Evolutionary conservation across 2,888 invertebrate genomes (phyloP).

Genomic region (Pegoplata infirma): DNA sequence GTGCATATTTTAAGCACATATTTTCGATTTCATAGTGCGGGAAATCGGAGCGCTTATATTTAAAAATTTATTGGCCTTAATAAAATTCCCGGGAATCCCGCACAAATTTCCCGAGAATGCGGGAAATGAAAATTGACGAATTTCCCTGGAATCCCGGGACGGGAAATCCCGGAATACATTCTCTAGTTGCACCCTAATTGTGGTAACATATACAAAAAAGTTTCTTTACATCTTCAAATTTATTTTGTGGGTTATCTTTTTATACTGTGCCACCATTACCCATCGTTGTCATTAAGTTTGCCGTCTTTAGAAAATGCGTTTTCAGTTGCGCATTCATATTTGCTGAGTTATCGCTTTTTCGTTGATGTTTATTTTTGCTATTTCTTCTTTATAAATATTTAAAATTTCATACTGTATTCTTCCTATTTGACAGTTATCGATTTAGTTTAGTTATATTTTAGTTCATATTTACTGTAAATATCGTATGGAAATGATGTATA

Average conservation of each 20-base stretch:
- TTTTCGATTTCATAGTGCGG: too few relatives aligned
- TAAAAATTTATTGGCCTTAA: too few relatives aligned
- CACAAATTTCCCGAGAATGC: too few relatives aligned
- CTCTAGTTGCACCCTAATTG: too few relatives aligned
- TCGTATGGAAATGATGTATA: conserved; percentile 40
- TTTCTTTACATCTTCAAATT: neutral
- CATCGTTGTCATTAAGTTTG: conserved; percentile 30
- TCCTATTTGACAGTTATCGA: conserved; percentile 75
- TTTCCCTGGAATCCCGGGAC: too few relatives aligned
- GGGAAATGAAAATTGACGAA: too few relatives aligned
- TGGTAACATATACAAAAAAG: too few relatives aligned
- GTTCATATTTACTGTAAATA: conserved; percentile 12
- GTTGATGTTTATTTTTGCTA: conserved; percentile 10
- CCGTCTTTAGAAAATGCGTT: conserved; percentile 56
- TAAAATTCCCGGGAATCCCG: too few relatives aligned
- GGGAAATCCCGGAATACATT: too few relatives aligned
- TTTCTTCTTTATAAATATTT: conserved; percentile 72
- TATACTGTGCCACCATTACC: neutral
- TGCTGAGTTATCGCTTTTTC: conserved; percentile 46
- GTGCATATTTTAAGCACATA: too few relatives aligned
- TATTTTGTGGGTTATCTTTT: neutral
- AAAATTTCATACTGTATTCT: conserved; percentile 67
- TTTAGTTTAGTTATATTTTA: too few relatives aligned
- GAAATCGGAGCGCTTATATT: too few relatives aligned
- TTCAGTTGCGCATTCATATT: conserved; percentile 50